These are phyloP conservation scores for Temnothorax ravouxi DNA, from an alignment of 2,888 invertebrate genomes.

Conservation along the genomic window DNA sequence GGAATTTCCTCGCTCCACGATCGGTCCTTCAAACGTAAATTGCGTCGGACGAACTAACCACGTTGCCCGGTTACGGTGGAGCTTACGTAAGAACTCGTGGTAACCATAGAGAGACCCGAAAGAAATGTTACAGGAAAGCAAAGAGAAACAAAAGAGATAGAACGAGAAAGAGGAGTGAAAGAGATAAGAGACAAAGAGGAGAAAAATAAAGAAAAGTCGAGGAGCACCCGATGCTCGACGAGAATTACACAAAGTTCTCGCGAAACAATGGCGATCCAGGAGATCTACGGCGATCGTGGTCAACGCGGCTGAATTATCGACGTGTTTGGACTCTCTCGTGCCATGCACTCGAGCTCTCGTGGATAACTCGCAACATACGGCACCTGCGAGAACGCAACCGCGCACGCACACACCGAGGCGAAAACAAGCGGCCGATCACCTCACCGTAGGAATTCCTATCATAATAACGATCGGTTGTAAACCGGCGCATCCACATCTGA, in stretches of 20 bases:
- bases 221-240: slow-evolving; percentile 41
- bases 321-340: slow-evolving; percentile 14
- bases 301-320: slow-evolving; percentile 50
- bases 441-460: slow-evolving; percentile 65
- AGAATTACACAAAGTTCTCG: slow-evolving; percentile 55
- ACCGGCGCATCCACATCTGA: slow-evolving; percentile 65
- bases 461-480: slow-evolving; percentile 53
- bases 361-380: slow-evolving; percentile 3
- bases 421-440: slow-evolving; percentile 63
- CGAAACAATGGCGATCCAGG: slow-evolving; percentile 49
- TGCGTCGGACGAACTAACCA: slow-evolving; percentile 41
- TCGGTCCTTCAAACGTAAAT: slow-evolving; percentile 51
- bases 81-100: slow-evolving; percentile 49
- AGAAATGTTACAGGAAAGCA: slow-evolving; percentile 19
- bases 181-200: neutral
- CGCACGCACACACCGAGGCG: neutral
- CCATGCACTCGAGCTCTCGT: slow-evolving; percentile 4
- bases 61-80: slow-evolving; percentile 32
- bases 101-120: slow-evolving; percentile 29
- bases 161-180: neutral
- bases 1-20: slow-evolving; percentile 45
- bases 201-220: neutral
- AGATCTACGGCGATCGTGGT: slow-evolving; percentile 46
- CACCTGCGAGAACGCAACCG: slow-evolving; percentile 9
- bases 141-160: neutral